phyloP scores from a whole-genome alignment of 2,797 vertebrate species.

The Liparis tanakae region DNA sequence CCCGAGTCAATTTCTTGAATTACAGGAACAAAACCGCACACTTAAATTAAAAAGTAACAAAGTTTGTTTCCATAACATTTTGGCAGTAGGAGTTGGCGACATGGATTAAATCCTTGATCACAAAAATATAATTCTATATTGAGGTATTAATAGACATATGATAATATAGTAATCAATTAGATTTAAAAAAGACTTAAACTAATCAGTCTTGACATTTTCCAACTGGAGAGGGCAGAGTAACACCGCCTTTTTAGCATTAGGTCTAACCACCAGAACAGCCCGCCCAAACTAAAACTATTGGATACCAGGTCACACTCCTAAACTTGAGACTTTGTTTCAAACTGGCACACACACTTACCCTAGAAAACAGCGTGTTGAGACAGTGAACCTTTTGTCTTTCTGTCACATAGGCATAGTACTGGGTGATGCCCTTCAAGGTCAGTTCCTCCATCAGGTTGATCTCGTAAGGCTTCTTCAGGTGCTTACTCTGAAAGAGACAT shows the following conservation, averaged over 20 bases:
- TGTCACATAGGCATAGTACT: slow-evolving; percentile 84
- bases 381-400: slow-evolving; percentile 85
- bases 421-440: slow-evolving; percentile 84
- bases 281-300: no score
- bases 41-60: background rate
- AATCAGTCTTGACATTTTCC: background rate
- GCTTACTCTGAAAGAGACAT: slow-evolving; percentile 69
- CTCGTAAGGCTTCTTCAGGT: slow-evolving; percentile 83
- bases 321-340: background rate
- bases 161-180: no score
- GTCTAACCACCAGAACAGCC: background rate
- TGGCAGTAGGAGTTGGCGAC: background rate
- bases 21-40: background rate
- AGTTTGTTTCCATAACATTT: background rate
- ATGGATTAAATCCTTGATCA: background rate
- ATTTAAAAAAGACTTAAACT: background rate
- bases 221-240: background rate
- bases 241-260: background rate
- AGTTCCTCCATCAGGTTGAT: slow-evolving; percentile 86
- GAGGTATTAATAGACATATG: background rate
- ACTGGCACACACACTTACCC: slow-evolving; percentile 60
- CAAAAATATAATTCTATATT: background rate
- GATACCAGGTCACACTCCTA: background rate
- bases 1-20: background rate
- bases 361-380: slow-evolving; percentile 84